Base-by-base conservation (phyloP, 2,113 vertebrate genomes). In the Tragelaphus scriptus region DNA sequence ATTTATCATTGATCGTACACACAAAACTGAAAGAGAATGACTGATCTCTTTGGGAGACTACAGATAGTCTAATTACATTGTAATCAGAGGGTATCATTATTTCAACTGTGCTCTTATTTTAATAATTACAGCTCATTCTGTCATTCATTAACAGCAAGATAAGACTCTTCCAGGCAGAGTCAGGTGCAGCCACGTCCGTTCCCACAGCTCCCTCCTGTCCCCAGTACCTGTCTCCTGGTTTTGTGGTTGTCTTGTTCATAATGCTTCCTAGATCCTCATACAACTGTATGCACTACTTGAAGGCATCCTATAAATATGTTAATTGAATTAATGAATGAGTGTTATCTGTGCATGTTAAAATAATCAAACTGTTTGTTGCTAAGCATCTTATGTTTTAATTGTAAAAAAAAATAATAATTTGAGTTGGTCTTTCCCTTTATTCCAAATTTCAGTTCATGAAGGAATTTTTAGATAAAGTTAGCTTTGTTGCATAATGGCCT, bases 11-110 rank as follows among this genome's bases (percentile, higher is more conserved):
- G 79, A 91, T 84, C 80, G 36, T 55, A 44, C 89, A 97, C 97
- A 97, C 89, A 97, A 95, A 95, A 28, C n/a, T 36, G 93, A 61
- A 87, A 95, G 82, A 87, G 59, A 94, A 61, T 47, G 79, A 80
- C 97, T 96, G 81, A 81, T 96, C 95, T 91, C 96, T 96, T 95
- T n/a, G 93, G 97, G 94, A 94, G 79, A 80, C 68, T 51, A 65
- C 86, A 91, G 58, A n/a, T 75, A 51, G 82, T 77, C 87, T 90
- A 47, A 97, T 96, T 95, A 85, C 63, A 58, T 1, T 71, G 30
- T 82, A 26, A 93, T 68, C 71, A 36, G 80, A 85, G 47, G 79
- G 84, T 13, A n/a, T 17, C 0, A 1, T 85, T 49, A 36, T 28
- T 65, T 88, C 47, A 71, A 53, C 80, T 53, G 40, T 63, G n/a